A percentile compares a stretch with the other conserved stretches of the same genome.
phyloP scores from a whole-genome alignment of 1,140 invertebrate species.

The Pemphigus obesinymphae region DNA sequence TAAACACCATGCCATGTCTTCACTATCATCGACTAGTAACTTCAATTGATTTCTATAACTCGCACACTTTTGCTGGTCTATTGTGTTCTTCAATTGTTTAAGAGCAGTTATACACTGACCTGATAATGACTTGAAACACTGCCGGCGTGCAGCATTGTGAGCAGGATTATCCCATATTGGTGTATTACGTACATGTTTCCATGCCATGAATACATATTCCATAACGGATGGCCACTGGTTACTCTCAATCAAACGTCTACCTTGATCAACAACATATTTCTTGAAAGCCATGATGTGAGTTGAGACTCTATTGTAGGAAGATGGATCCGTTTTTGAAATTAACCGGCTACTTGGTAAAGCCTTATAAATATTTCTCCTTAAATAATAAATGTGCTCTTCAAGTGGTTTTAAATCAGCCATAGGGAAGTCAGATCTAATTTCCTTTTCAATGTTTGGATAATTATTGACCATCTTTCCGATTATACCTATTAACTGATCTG shows the following conservation, averaged over 20 bases:
- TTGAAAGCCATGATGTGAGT: conserved; percentile 64
- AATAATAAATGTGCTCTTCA: conserved; percentile 60
- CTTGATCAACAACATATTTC: conserved; percentile 63
- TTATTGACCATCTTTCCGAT: conserved; percentile 48
- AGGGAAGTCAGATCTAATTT: conserved; percentile 56
- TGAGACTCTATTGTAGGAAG: conserved; percentile 59
- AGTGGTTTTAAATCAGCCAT: conserved; percentile 62
- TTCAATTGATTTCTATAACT: conserved; percentile 47
- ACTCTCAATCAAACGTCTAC: conserved; percentile 60
- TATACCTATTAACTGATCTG: neutral
- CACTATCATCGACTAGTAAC: conserved; percentile 46
- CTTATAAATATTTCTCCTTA: conserved; percentile 68
- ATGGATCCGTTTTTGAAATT: conserved; percentile 63
- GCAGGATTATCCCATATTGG: conserved; percentile 67
- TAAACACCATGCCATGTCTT: conserved; percentile 48
- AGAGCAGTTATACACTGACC: conserved; percentile 63
- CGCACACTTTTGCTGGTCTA: conserved; percentile 46
- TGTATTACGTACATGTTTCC: conserved; percentile 65
- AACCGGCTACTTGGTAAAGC: conserved; percentile 61
- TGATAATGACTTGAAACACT: conserved; percentile 66
- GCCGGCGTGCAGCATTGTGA: conserved; percentile 60
- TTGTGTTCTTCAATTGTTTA: conserved; percentile 55
- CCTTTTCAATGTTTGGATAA: conserved; percentile 54
- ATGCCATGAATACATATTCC: conserved; percentile 66
- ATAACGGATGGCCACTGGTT: conserved; percentile 67